Evolutionary conservation across 2,113 vertebrate genomes (phyloP).

Genomic region (Perca fluviatilis): DNA sequence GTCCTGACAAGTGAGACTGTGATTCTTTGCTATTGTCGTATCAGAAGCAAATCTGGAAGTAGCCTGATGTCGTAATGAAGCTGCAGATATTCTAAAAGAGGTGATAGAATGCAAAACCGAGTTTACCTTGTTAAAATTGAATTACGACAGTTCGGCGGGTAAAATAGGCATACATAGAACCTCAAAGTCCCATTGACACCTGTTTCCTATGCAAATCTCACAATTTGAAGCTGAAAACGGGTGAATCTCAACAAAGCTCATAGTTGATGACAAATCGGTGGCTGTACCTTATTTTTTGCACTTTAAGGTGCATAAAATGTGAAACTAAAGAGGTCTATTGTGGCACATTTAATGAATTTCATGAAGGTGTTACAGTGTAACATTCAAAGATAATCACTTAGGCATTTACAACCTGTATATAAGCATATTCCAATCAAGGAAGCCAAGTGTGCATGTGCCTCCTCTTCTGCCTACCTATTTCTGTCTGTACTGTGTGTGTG

Average conservation of each 20-base stretch:
- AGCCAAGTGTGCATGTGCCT: slow-evolving; percentile 2
- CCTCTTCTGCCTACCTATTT: not conserved
- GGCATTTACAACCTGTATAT: not conserved
- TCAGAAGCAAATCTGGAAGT: not conserved
- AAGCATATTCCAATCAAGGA: slow-evolving; percentile 13
- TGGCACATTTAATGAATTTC: not conserved
- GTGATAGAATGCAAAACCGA: no score
- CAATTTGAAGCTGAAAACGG: no score
- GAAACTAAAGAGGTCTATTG: not conserved
- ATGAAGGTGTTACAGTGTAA: not conserved
- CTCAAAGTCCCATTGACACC: no score
- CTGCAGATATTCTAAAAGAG: not conserved
- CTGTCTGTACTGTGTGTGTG: slow-evolving; percentile 19
- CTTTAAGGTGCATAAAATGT: not conserved
- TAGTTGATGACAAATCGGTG: no score
- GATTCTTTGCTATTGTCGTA: not conserved
- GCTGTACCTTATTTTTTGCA: no score
- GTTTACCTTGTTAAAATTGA: no score
- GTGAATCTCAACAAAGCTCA: no score
- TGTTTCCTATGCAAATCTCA: no score
- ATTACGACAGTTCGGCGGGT: no score
- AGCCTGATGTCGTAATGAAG: not conserved
- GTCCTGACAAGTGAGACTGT: not conserved
- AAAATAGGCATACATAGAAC: no score
- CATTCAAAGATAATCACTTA: not conserved